Base-by-base conservation (phyloP, 2,888 invertebrate species). In the Drosophila nigricruria region DNA sequence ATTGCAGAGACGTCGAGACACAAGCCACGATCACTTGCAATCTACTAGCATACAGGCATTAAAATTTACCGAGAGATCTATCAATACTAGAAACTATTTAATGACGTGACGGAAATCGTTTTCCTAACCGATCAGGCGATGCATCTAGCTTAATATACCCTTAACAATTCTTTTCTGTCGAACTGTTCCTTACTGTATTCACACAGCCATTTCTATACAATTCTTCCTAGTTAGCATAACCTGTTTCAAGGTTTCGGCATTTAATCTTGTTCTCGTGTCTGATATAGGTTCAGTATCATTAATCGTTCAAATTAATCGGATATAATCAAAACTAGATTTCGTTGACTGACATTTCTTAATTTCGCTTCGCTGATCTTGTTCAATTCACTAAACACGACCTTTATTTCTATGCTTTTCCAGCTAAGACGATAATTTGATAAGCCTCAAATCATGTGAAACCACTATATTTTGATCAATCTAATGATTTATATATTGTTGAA, bases 1-100 rank as follows among this genome's bases (percentile, higher is more conserved):
- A 67, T 62, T 69, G 49, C 42, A 62, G 57, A 40, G 27, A 20
- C 30, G 9, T 52, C 34, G n/a, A 20, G 8, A 3, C n/a, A 53
- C 30, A n/a, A 30, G 20, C 23, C 18, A 52, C 34, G 42, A 53
- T 50, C 34, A 12, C 20, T 20, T 43, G 38, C 36, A 36, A 36
- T 32, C 54, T 20, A 9, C 42, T 43, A 12, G 8, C n/a, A 25
- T 25, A 25, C 43, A n/a, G 12, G 12, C 5, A 56, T 20, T 40
- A 5, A 6, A 20, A 18, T 25, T 9, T 40, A 14, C 18, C 1
- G 23, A 18, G 9, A 38, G 23, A 53, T 36, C 30, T 25, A 20
- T 16, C 6, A 5, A 32, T 38, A 9, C 23, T n/a, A 30, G 12
- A 32, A 16, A 30, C 5, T 38, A n/a, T 12, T 12, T 2, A 36